Conservation (phyloP, 1,140 invertebrate genomes). For the Adoxophyes honmai region DNA sequence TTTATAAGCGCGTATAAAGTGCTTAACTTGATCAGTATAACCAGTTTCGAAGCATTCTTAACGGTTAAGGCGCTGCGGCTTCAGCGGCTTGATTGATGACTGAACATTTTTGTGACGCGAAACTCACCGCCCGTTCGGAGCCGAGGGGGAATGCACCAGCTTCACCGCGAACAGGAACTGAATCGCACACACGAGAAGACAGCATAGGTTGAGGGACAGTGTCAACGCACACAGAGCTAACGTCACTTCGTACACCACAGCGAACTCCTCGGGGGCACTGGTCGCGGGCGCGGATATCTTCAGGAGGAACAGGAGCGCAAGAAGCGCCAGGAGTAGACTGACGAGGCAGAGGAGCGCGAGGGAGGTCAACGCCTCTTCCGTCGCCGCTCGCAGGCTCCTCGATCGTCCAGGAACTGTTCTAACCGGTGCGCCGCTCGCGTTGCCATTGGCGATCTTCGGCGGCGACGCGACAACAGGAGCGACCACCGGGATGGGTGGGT, state of each 20-base stretch:
- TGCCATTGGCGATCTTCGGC: constrained; percentile 61
- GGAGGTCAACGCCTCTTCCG: constrained; percentile 90
- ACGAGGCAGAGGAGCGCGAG: constrained; percentile 91
- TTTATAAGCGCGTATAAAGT: constrained; percentile 31
- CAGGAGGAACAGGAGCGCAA: constrained; percentile 90
- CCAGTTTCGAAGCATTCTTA: constrained; percentile 56
- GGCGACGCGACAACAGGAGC: constrained; percentile 48
- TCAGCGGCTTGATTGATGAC: constrained; percentile 39
- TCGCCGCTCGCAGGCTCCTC: constrained; percentile 78
- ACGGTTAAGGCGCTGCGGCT: constrained; percentile 42
- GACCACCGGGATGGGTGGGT: constrained; percentile 43
- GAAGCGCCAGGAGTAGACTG: constrained; percentile 87
- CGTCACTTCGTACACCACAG: constrained; percentile 93
- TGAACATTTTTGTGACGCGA: constrained; percentile 4
- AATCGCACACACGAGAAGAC: constrained; percentile 93
- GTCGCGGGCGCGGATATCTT: constrained; percentile 86
- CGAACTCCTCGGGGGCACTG: constrained; percentile 86
- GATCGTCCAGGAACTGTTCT: constrained; percentile 48
- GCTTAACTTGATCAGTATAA: constrained; percentile 37
- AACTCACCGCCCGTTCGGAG: constrained; percentile 76
- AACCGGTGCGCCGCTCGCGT: constrained; percentile 74
- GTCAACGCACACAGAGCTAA: constrained; percentile 92
- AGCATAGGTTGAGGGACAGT: constrained; percentile 92
- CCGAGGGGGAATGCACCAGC: constrained; percentile 86
- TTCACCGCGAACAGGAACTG: constrained; percentile 96